Evolutionary conservation across 2,797 vertebrate species (phyloP).

Genomic region (Clarias fuscus): DNA sequence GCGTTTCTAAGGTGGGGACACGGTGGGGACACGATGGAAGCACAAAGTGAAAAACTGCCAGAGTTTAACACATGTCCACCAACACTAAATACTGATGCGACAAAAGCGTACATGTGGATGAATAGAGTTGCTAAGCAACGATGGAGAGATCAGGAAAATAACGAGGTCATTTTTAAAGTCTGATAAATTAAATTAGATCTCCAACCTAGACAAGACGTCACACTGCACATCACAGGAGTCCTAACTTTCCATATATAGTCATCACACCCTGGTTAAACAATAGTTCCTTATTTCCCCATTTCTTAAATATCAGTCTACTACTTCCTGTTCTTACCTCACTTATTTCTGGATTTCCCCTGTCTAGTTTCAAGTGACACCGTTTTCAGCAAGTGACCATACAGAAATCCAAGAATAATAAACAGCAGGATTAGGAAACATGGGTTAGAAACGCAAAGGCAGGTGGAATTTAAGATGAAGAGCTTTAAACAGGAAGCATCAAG

Average conservation of each 20-base stretch:
- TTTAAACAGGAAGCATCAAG: background rate
- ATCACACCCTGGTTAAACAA: background rate
- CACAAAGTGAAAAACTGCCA: background rate
- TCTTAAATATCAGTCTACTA: background rate
- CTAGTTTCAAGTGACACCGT: background rate
- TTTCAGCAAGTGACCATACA: background rate
- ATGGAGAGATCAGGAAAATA: background rate
- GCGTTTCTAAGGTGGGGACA: background rate
- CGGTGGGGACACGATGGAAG: background rate
- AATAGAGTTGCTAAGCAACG: background rate
- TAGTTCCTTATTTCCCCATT: background rate
- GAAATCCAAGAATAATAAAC: background rate
- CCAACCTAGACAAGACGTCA: background rate
- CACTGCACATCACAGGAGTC: background rate
- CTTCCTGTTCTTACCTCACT: background rate
- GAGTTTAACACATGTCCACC: background rate
- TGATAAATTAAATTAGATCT: background rate
- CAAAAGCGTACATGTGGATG: background rate
- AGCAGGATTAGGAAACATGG: background rate
- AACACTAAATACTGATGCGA: background rate
- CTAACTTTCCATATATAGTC: too few species aligned
- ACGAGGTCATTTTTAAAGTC: background rate
- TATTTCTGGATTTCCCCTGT: background rate
- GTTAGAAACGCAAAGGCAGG: background rate
- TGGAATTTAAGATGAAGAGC: background rate